Evolutionary conservation across 2,888 invertebrate genomes (phyloP).

Genomic region (Andrena hattorfiana): DNA sequence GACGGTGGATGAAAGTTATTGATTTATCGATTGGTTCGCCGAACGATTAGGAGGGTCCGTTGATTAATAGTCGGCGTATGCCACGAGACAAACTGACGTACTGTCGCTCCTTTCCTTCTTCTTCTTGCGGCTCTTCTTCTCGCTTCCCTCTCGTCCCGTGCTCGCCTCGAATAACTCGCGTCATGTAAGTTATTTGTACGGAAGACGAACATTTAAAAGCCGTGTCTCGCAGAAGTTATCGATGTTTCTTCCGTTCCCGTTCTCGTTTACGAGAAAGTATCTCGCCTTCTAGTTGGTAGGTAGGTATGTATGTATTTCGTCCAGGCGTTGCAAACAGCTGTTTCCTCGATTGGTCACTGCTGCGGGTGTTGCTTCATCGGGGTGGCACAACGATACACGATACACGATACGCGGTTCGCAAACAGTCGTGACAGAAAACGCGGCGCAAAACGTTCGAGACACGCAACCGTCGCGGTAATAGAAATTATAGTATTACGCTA

Average conservation of each 20-base stretch:
- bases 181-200: conserved; percentile 77
- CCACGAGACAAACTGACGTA: conserved; percentile 73
- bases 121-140: conserved; percentile 61
- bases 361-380: not conserved
- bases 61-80: conserved; percentile 81
- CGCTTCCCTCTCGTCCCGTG: conserved; percentile 33
- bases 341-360: too few relatives aligned
- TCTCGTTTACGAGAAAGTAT: conserved; percentile 13
- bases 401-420: not conserved
- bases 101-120: conserved; percentile 69
- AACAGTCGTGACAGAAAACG: conserved; percentile 8
- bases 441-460: conserved; percentile 9
- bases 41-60: conserved; percentile 76
- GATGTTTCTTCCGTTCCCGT: conserved; percentile 54
- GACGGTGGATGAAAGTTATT: conserved; percentile 75
- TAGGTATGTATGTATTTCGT: not conserved
- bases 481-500: conserved; percentile 18
- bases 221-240: conserved; percentile 59
- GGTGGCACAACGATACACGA: not conserved
- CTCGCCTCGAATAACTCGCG: conserved; percentile 62
- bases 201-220: conserved; percentile 65
- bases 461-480: conserved; percentile 15
- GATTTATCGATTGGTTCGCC: conserved; percentile 80
- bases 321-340: not conserved
- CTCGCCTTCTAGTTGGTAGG: not conserved